Evolutionary conservation across 2,113 vertebrate genomes (phyloP), one percentile per base, ranked within the genome.

Genomic region (Ranitomeya variabilis): DNA sequence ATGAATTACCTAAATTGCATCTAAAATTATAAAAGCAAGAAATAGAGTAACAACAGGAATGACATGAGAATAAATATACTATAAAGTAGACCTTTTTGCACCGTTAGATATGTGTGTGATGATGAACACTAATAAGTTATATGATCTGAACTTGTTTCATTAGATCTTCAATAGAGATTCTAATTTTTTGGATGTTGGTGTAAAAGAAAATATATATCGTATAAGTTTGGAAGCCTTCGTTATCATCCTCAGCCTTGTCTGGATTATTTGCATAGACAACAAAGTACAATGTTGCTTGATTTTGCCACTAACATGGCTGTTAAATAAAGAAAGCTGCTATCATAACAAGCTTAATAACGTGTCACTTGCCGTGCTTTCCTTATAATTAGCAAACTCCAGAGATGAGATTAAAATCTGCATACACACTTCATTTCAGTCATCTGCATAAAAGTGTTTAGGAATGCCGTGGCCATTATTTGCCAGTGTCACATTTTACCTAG

Each of bases 331-430:
- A 79, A 86, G 59, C 85, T 66, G 74, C 74, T 87, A 87, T 80
- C 86, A 87, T 87, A 87, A 87, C 86, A 80, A 69, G 76, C 86
- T 67, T 80, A 87, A 87, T 87, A 87, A 80, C 60, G 77, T 80
- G 86, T 87, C 86, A 80, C 86, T 87, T 67, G n/a, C 86, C 54
- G 51, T 13, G 59, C 74, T 51, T 67, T 80, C 60, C 59, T 67
- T 60, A 87, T 87, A 87, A 87, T 87, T 87, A 87, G 86, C 76
- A 31, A 52, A n/a, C 86, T 87, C 76, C 76, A 62, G 73, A 86
- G 85, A 78, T 18, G 60, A 87, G 86, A 87, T 87, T 87, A 67
- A 79, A 87, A 87, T 80, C 86, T 77, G 60, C 86, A 87, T 80
- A 87, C 67, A 87, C 86, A 80, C 76, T 67, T 87, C 60, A 80